Evolutionary conservation across 2,797 vertebrate species (phyloP).

Genomic region (Psittacula derbiana): DNA sequence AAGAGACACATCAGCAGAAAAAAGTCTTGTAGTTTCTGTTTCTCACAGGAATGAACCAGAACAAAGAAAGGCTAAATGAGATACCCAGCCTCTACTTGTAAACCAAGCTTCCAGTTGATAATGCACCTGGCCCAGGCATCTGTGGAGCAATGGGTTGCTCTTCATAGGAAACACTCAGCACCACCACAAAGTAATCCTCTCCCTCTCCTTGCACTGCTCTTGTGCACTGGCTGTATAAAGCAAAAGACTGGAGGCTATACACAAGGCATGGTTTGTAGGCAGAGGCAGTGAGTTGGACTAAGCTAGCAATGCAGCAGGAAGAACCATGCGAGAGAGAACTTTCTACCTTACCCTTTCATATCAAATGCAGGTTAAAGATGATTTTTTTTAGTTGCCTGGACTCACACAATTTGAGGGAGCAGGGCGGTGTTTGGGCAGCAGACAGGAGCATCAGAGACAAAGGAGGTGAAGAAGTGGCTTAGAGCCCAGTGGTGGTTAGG

Average conservation of each 20-base stretch:
- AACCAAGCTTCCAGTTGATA: neutral
- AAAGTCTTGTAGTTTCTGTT: neutral
- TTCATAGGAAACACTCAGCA: neutral
- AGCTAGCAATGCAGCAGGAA: neutral
- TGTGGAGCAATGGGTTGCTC: neutral
- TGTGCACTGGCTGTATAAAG: neutral
- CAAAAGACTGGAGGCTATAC: neutral
- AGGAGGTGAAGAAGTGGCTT: neutral
- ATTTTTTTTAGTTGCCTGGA: neutral
- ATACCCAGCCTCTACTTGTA: neutral
- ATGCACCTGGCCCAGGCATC: neutral
- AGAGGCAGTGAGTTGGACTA: neutral
- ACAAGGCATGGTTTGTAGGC: neutral
- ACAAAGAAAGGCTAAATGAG: neutral
- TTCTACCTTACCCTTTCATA: neutral
- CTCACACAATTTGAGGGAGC: neutral
- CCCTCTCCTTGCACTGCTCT: neutral
- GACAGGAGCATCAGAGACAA: neutral
- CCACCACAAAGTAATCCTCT: neutral
- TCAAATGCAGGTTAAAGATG: neutral
- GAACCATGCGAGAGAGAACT: neutral
- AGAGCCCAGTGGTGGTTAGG: neutral
- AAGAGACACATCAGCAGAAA: neutral
- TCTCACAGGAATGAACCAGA: neutral
- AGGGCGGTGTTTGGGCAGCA: neutral